phyloP scores from a whole-genome alignment of 30 jellyfish, hydroid and myxozoan genomes.

The Aurelia sp. region DNA sequence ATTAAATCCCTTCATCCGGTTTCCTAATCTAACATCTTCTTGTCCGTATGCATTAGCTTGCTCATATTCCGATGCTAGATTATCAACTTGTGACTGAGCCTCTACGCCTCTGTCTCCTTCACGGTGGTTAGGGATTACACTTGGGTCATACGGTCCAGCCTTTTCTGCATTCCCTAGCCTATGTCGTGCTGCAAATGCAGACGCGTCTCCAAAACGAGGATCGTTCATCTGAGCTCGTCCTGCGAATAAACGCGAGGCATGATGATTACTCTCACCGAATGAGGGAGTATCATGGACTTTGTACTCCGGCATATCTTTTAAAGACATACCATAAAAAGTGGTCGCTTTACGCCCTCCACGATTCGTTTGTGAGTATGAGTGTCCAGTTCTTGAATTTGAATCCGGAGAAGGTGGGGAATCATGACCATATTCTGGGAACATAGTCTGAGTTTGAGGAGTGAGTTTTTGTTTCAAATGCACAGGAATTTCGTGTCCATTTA shows the following conservation, averaged over 20 bases:
- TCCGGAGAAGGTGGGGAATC: slow-evolving; percentile 70
- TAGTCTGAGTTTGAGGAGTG: slow-evolving; percentile 91
- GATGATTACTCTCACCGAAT: slow-evolving; percentile 38
- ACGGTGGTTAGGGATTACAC: slow-evolving; percentile 4
- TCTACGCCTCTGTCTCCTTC: slow-evolving; percentile 12
- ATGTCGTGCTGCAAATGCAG: slow-evolving; percentile 33
- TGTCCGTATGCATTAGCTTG: slow-evolving; percentile 67
- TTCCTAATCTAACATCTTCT: slow-evolving; percentile 34
- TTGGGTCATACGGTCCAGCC: slow-evolving; percentile 25
- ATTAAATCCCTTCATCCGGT: not conserved
- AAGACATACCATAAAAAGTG: slow-evolving; percentile 80
- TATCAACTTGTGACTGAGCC: slow-evolving; percentile 36
- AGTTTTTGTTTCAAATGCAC: slow-evolving; percentile 91
- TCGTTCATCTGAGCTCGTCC: slow-evolving; percentile 21
- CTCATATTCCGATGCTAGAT: slow-evolving; percentile 65
- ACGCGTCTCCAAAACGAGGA: slow-evolving; percentile 18
- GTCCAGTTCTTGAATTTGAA: slow-evolving; percentile 61
- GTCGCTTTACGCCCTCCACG: slow-evolving; percentile 53
- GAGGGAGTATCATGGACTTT: slow-evolving; percentile 85
- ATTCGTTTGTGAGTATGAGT: slow-evolving; percentile 20
- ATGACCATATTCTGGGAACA: slow-evolving; percentile 95
- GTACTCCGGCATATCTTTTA: slow-evolving; percentile 96
- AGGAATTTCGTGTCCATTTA: slow-evolving; percentile 97
- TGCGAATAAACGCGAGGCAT: not conserved
- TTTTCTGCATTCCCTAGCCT: slow-evolving; percentile 1